Evolutionary conservation across 1,140 invertebrate species (phyloP).

Genomic region (Pygmarrhopalites habei): DNA sequence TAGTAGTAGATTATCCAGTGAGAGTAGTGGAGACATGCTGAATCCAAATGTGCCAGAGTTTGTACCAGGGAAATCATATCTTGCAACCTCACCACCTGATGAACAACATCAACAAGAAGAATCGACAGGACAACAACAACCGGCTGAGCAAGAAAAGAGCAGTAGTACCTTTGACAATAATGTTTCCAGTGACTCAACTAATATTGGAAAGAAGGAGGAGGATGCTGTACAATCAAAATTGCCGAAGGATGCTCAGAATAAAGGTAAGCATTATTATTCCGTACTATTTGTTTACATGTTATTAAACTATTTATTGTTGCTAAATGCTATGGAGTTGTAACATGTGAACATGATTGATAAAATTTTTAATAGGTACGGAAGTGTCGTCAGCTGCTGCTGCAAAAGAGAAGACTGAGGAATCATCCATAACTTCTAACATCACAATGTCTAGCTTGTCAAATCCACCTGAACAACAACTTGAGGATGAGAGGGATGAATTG

Average conservation of each 20-base stretch:
- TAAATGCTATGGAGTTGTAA: too few relatives aligned
- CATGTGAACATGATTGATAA: too few relatives aligned
- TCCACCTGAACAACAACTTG: too few relatives aligned
- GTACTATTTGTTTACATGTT: too few relatives aligned
- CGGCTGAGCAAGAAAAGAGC: background rate
- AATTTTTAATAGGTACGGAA: too few relatives aligned
- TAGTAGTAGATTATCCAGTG: too few relatives aligned
- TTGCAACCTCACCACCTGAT: background rate
- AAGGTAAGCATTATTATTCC: too few relatives aligned
- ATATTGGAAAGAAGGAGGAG: background rate
- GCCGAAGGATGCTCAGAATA: too few relatives aligned
- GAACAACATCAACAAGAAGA: background rate
- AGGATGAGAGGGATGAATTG: conserved; percentile 15
- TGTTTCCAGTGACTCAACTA: background rate
- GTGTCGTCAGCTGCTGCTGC: too few relatives aligned
- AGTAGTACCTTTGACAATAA: background rate
- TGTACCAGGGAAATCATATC: conserved; percentile 45
- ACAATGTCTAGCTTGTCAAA: background rate
- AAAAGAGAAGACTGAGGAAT: conserved; percentile 10
- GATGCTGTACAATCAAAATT: background rate
- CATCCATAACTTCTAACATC: background rate
- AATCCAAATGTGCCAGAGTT: conserved; percentile 83
- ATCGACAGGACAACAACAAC: background rate
- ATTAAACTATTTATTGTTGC: too few relatives aligned
- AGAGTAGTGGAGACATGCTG: conserved; percentile 53